These are phyloP conservation scores for Timema podura DNA, from an alignment of 2,888 invertebrate species.

Conservation along the genomic window DNA sequence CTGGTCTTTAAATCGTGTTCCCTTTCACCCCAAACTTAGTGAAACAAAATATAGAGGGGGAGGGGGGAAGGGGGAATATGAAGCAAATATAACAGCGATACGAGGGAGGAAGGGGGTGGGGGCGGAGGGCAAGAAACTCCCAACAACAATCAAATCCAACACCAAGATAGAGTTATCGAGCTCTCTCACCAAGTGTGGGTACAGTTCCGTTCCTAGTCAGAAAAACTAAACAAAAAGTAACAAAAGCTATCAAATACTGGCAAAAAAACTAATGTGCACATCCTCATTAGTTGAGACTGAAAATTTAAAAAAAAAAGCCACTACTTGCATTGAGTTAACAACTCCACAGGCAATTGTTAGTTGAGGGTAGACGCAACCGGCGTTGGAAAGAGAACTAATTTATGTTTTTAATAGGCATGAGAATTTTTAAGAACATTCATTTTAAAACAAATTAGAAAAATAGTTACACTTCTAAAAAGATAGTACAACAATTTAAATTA, in stretches of 20 bases:
- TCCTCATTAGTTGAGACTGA: constrained; percentile 12
- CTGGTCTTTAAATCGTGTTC: constrained; percentile 15
- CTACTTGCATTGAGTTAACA: no score
- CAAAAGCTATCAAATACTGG: constrained; percentile 31
- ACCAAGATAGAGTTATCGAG: constrained; percentile 40
- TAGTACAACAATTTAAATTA: no score
- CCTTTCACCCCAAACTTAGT: constrained; percentile 8
- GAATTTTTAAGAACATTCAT: no score
- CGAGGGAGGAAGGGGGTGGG: constrained; percentile 32
- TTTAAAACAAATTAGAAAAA: no score
- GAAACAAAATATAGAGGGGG: constrained; percentile 19
- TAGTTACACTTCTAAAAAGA: no score
- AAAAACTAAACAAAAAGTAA: constrained; percentile 50
- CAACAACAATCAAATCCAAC: constrained; percentile 32
- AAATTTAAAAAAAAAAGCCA: no score
- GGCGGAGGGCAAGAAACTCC: constrained; percentile 33
- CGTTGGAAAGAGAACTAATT: no score
- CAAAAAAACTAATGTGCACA: constrained; percentile 10
- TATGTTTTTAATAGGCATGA: no score
- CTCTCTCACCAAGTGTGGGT: constrained; percentile 59
- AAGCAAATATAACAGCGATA: constrained; percentile 15
- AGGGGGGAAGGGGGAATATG: constrained; percentile 14
- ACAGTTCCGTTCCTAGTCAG: constrained; percentile 62
- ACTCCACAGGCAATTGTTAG: no score
- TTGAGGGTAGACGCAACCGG: no score